Evolutionary conservation across 2,888 invertebrate species (phyloP), one percentile per base, ranked within the genome.

Genomic region (Beris chalybata): DNA sequence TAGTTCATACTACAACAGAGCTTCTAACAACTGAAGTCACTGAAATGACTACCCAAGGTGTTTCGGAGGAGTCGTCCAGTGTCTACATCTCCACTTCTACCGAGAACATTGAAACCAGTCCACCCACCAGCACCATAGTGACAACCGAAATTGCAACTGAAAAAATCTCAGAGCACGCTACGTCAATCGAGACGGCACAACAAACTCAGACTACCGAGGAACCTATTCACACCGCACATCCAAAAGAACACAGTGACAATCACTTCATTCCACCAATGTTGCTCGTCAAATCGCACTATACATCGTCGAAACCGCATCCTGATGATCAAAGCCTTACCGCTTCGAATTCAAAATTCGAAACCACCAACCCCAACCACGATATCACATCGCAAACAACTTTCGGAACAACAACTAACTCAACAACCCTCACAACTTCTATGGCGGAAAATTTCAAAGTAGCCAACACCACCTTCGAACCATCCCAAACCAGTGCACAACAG

Each of bases 241-340:
- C 76, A 31, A 79, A 79, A 65, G 79, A 78, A 69, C 72, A 78
- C 6, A 72, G 73, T 22, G 80, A 80, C 70, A 79, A 76, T 66
- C 81, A 80, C 70, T 81, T 81, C 55, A 79, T 81, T 68, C 81
- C 81, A 13, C 81, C 81, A 50, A 81, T 81, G 81, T 63, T 81
- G 65, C 70, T 81, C 70, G 80, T 81, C 3, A 81, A 81, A 70
- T 78, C 80, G 4, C 79, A 81, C 72, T 81, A 81, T 70, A 76
- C 79, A 61, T 77, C 80, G 43, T 75, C 77, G 29, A 71, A 71
- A 63, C 65, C 70, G 4, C 68, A 67, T 57, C 58, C 66, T n/a
- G 68, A 70, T 4, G 53, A 43, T 15, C 47, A 59, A 32, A 22
- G 9, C 4, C 7, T 48, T 12, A 12, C 45, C 43, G 47, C 22